Percentiles rank a stretch among this genome's conserved stretches.
phyloP scores from a whole-genome alignment of 2,113 vertebrate species.

The Cisticola juncidis region DNA sequence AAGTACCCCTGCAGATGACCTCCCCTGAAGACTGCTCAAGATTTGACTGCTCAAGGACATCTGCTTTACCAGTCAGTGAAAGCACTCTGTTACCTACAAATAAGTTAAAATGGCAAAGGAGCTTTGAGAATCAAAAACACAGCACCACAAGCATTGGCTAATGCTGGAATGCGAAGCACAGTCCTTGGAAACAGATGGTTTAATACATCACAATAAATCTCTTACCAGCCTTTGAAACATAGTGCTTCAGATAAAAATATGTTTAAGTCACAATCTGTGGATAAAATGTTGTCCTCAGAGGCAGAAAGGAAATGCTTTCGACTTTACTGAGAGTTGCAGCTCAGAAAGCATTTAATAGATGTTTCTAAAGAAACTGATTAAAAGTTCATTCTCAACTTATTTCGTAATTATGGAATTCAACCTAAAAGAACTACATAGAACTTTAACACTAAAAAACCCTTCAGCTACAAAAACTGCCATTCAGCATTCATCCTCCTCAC shows the following conservation, averaged over 20 bases:
- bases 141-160: slow-evolving; percentile 9
- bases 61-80: slow-evolving; percentile 37
- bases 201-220: slow-evolving; percentile 72
- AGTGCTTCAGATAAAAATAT: slow-evolving; percentile 60
- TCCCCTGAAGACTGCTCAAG: neutral
- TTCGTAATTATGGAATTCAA: neutral
- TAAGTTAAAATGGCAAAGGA: slow-evolving; percentile 23
- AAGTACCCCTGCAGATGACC: neutral
- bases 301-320: slow-evolving; percentile 2
- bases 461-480: neutral
- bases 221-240: slow-evolving; percentile 36
- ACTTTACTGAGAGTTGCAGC: neutral
- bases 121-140: slow-evolving; percentile 11
- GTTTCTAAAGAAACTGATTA: neutral
- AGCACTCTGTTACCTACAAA: neutral
- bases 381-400: neutral
- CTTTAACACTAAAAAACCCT: neutral
- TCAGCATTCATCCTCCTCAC: neutral
- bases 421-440: neutral
- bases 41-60: neutral
- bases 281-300: slow-evolving; percentile 28
- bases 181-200: slow-evolving; percentile 71
- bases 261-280: slow-evolving; percentile 52
- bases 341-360: neutral
- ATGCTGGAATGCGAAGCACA: slow-evolving; percentile 32